Evolutionary conservation across 2,888 invertebrate species (phyloP), one percentile per base, ranked within the genome.

Genomic region (Stenoptilia bipunctidactyla): DNA sequence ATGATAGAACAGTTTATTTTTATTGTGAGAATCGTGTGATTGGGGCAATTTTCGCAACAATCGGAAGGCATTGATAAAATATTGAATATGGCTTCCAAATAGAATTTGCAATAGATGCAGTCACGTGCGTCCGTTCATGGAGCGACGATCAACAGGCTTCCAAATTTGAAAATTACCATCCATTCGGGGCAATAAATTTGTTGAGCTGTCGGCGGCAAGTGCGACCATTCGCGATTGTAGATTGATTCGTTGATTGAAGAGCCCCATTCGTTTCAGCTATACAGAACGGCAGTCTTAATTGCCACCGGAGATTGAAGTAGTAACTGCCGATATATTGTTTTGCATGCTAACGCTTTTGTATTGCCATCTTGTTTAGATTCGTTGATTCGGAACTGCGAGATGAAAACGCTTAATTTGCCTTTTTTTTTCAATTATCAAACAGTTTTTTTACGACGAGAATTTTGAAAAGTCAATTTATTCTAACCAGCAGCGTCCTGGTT

Each of bases 211-310:
- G 68, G 61, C 60, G 56, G 69, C 82, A 80, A 80, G 76, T 79
- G 82, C 71, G 77, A 60, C 71, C 72, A 65, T 72, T 74, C 67
- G 69, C 74, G 73, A 80, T 77, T 71, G 73, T 71, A 72, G 80
- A 82, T 83, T 82, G 82, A 82, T 82, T 82, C 74, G 77, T 77
- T 83, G 82, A 82, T 82, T 80, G 82, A 80, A 80, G 80, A 77
- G 79, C 66, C 56, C 68, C 69, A 79, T 83, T 82, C 77, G 79
- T 76, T 77, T 66, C 66, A 68, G 70, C 64, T 68, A 67, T 61
- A 68, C 69, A 53, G 49, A 58, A 62, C 60, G 65, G 66, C 61
- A 70, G 71, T 77, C 80, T 79, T 80, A 80, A 80, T 82, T 82
- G 79, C 74, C 55, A 61, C 54, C 69, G 70, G 74, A 75, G 74